Evolutionary conservation across 2,113 vertebrate species (phyloP), one percentile per base, ranked within the genome.

Genomic region (Forbesichthys agassizii): DNA sequence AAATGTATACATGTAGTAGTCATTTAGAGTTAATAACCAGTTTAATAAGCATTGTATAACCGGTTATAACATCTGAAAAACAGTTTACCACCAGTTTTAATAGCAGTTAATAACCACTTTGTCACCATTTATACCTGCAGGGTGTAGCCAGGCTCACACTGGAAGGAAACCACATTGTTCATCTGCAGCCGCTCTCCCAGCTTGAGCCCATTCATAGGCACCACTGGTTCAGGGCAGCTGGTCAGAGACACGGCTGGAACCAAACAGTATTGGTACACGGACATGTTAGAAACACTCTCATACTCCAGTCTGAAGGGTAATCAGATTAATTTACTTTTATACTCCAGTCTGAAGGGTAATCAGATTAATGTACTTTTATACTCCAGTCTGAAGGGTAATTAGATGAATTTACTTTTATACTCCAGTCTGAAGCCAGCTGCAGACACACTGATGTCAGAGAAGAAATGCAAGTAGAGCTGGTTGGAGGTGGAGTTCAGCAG

Each of bases 401-500:
- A 2, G 27, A 27, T 27, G 3, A 27, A 3, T 27, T 2, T 27
- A 27, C 27, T 3, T 3, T 27, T 27, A 27, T 27, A 27, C 27
- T 27, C 27, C 27, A 27, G 16, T 86, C 98, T 94, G 80, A 99
- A 99, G 69, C 98, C 98, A 0, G 97, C 96, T 0, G 98, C 98
- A 4, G 98, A 99, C 73, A 99, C 98, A 0, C 98, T 99, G 86
- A 99, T 99, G 72, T 99, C 98, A 0, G 98, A 98, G 83, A 96
- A 99, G 91, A 99, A 99, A 77, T 99, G 98, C 66, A 99, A 95
- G 76, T 98, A 98, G 77, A 99, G 96, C 76, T 98, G 96, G 87
- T 99, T 98, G 81, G 98, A 99, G 59, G 97, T 99, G 93, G 97
- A 99, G 92, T 99, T 99, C 81, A 99, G 93, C 52, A 99, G 92